A percentile compares a stretch with the other conserved stretches of the same genome.
Conservation (phyloP, 2,113 vertebrate genomes). For the Pyxicephalus adspersus region DNA sequence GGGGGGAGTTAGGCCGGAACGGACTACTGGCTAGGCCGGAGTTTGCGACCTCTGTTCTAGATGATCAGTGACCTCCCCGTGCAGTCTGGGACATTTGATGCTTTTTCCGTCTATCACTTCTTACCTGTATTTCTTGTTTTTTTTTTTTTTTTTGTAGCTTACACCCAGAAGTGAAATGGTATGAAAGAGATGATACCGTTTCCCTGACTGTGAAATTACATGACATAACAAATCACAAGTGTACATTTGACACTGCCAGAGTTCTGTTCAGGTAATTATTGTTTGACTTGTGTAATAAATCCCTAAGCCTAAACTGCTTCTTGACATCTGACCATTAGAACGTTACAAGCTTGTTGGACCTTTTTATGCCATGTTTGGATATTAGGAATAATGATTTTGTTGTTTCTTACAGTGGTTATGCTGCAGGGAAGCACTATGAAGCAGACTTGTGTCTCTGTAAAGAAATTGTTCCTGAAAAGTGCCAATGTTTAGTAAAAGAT, state of each 20-base stretch:
- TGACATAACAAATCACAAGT: slow-evolving; percentile 61
- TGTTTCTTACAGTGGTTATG: slow-evolving; percentile 66
- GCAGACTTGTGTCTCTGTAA: slow-evolving; percentile 71
- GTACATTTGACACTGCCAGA: slow-evolving; percentile 67
- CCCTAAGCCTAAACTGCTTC: too few species aligned
- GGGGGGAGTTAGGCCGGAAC: too few species aligned
- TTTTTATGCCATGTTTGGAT: neutral
- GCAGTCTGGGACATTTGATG: too few species aligned
- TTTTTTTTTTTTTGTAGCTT: slow-evolving; percentile 64
- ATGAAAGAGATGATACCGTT: slow-evolving; percentile 68
- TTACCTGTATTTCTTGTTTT: neutral
- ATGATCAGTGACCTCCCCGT: too few species aligned
- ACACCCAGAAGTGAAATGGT: slow-evolving; percentile 76
- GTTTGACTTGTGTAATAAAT: too few species aligned
- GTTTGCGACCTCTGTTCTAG: too few species aligned
- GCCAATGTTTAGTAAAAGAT: slow-evolving; percentile 59
- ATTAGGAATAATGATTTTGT: neutral
- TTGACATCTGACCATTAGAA: too few species aligned
- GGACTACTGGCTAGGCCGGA: too few species aligned
- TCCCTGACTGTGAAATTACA: slow-evolving; percentile 67
- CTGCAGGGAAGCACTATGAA: slow-evolving; percentile 68
- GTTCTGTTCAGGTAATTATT: slow-evolving; percentile 73
- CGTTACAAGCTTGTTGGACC: too few species aligned
- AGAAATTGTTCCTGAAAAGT: slow-evolving; percentile 64
- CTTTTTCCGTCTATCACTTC: too few species aligned